phyloP scores from a whole-genome alignment of 30 jellyfish, hydroid and myxozoan genomes.

The Thelohanellus kitauei region DNA sequence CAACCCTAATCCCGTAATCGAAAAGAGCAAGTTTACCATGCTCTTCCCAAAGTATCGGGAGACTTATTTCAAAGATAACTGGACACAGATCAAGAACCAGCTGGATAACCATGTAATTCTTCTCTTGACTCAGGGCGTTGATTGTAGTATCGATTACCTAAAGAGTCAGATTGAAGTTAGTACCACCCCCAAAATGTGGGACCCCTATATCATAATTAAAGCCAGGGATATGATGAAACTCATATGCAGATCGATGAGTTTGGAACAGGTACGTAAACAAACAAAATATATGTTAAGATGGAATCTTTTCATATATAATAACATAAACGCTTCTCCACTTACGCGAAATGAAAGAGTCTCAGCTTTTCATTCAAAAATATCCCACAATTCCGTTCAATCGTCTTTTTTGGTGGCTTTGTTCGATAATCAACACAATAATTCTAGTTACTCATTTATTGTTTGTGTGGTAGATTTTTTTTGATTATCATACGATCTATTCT shows the following conservation, averaged over 20 bases:
- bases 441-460: no score
- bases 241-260: conserved; percentile 47
- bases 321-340: no score
- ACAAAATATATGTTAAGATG: no score
- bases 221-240: conserved; percentile 58
- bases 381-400: no score
- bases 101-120: conserved; percentile 20
- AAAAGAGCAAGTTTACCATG: conserved; percentile 73
- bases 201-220: conserved; percentile 38
- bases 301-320: no score
- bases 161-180: conserved; percentile 67
- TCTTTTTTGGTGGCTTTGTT: no score
- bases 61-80: conserved; percentile 34
- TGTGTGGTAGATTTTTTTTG: no score
- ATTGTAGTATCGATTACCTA: conserved; percentile 25
- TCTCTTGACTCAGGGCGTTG: conserved; percentile 12
- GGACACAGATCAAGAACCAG: conserved; percentile 65
- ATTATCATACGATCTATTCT: no score
- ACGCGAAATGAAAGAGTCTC: no score
- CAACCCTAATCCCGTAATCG: conserved; percentile 47
- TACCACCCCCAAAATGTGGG: conserved; percentile 62
- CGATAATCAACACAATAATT: no score
- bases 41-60: conserved; percentile 85
- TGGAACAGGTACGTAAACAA: no score
- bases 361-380: no score